Base-by-base conservation (phyloP, 2,113 vertebrate genomes). In the Heterochromis multidens region DNA sequence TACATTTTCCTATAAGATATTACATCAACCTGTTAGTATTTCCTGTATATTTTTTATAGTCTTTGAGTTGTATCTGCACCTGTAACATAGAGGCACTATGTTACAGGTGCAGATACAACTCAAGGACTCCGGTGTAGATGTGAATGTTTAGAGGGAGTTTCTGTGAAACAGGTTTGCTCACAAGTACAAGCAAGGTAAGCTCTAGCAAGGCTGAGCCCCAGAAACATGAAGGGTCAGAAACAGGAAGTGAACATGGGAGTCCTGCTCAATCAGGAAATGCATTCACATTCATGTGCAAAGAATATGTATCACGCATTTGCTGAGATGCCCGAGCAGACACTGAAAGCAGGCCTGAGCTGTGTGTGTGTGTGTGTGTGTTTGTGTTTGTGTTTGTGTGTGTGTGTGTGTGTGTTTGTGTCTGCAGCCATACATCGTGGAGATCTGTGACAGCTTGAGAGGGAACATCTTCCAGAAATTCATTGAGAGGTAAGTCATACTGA, bases 401-500 rank as follows among this genome's bases (percentile, higher is more conserved):
- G 14, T 17, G 14, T 49, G 46, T 35, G 2, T 56, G n/a, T 54
- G 2, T 49, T 25, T 31, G 5, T 33, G 11, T 54, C 14, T 87
- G 29, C 87, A 96, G 96, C 96, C 95, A 17, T 99, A 99, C 95
- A 98, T 99, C 84, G 97, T 99, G 95, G 99, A 99, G 96, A 99
- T 99, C 63, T 99, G 98, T 79, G 97, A 98, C 94, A 99, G 99
- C 92, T 96, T 99, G 80, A 96, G 97, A 88, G 98, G 99, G 65
- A 97, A 96, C 80, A 98, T 98, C 95, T 99, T 99, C 95, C 97
- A 97, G 62, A 99, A 97, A 91, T 99, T 97, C 94, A 97, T 99
- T 77, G 98, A 99, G 96, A 99, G 99, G 98, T 99, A 96, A 35
- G 96, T 13, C 12, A 19, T 16, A 29, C 29, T 33, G 9, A 4